These are phyloP conservation scores for Phylloscopus trochilus DNA, from an alignment of 2,113 vertebrate species.

Conservation along the genomic window DNA sequence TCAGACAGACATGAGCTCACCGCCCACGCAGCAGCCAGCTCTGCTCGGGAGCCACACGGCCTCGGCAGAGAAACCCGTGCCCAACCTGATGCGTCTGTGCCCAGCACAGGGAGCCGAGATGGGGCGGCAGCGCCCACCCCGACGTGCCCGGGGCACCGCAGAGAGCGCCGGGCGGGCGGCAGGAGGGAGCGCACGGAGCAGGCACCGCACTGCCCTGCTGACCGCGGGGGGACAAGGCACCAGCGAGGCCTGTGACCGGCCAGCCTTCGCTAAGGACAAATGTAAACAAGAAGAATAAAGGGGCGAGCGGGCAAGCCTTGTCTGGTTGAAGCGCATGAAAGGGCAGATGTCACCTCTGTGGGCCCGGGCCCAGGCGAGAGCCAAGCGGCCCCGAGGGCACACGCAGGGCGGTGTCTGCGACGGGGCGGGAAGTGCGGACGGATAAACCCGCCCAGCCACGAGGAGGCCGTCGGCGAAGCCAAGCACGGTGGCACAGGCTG, in stretches of 20 bases:
- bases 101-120: background rate
- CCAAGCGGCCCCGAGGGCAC: accelerated
- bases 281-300: background rate
- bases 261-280: background rate
- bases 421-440: background rate
- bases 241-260: background rate
- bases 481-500: background rate
- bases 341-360: accelerated
- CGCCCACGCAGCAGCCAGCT: slow-evolving; percentile 4
- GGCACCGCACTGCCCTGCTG: background rate
- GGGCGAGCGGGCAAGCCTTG: background rate
- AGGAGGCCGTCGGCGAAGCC: background rate
- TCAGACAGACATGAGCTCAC: slow-evolving; percentile 51
- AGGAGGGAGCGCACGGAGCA: accelerated
- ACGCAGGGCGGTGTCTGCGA: accelerated
- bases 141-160: accelerated
- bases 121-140: background rate
- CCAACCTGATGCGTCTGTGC: background rate
- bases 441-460: background rate
- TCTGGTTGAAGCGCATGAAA: accelerated
- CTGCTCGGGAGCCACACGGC: background rate
- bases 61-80: background rate
- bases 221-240: background rate
- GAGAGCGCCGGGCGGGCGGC: background rate
- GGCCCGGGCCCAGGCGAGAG: background rate